A percentile compares a stretch with the other conserved stretches of the same genome.
phyloP scores from a whole-genome alignment of 2,888 invertebrate genomes.

The Anorthoa munda region DNA sequence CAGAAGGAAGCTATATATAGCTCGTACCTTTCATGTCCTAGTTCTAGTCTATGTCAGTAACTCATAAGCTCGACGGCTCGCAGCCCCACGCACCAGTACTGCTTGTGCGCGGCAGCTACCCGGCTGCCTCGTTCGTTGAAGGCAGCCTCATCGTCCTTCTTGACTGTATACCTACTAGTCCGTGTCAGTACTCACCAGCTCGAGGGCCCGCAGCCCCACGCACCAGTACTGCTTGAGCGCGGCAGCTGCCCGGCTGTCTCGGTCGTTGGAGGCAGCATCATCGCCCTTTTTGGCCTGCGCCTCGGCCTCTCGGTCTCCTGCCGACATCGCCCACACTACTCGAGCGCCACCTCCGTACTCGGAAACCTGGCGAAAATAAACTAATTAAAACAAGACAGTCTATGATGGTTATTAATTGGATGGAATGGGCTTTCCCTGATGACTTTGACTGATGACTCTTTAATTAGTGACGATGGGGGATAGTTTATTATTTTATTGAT shows the following conservation, averaged over 20 bases:
- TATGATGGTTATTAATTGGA: constrained; percentile 3
- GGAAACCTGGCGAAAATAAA: constrained; percentile 81
- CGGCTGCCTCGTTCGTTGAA: neutral
- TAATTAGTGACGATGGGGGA: neutral
- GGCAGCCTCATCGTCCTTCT: neutral
- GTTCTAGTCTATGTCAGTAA: constrained; percentile 71
- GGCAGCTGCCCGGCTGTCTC: constrained; percentile 83
- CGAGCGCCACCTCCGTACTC: constrained; percentile 90
- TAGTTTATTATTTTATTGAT: neutral
- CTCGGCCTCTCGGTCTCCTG: constrained; percentile 91
- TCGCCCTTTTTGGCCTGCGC: constrained; percentile 90
- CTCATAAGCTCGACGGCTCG: constrained; percentile 92
- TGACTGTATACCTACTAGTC: neutral
- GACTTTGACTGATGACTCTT: neutral
- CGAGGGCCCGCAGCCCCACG: constrained; percentile 90
- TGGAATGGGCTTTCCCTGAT: neutral
- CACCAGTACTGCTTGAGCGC: constrained; percentile 90
- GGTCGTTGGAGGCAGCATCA: constrained; percentile 81
- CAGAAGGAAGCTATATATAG: too few species aligned
- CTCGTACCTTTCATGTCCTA: neutral
- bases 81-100: constrained; percentile 91
- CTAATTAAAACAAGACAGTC: neutral
- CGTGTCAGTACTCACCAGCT: constrained; percentile 90
- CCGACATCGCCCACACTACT: constrained; percentile 92
- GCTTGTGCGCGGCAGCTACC: constrained; percentile 67